Base-by-base conservation (phyloP, 2,113 vertebrate species). In the Nyctibius bracteatus region DNA sequence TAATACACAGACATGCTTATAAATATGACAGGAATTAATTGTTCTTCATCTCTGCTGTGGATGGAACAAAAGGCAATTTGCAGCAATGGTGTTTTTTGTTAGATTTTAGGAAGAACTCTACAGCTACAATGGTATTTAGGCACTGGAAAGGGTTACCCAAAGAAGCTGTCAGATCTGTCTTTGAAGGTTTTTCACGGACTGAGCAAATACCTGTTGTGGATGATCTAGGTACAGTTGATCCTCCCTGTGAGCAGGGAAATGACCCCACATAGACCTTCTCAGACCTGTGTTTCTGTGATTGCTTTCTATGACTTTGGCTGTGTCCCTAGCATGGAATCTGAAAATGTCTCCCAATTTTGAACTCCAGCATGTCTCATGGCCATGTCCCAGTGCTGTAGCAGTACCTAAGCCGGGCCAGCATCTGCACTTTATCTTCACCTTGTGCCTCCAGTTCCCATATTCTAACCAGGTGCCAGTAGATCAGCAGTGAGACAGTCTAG, bases 381-480 rank as follows among this genome's bases (percentile, higher is more conserved):
- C 6, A 2, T 30, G 33, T 43, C 30, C 15, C 39, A 74, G 1
- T 2, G 6, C 35, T 0, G 1, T 5, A 30, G 20, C 12, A 59
- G 33, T 59, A 19, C 16, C 31, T 43, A n/a, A 78, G 1, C 35
- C 59, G 25, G 37, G 7, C 21, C 21, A 86, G 19, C 5, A 6
- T 67, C 70, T 84, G 37, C 10, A 10, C 8, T 55, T 44, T 41
- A 5, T 18, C 21, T 55, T 24, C 3, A n/a, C 22, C 30, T 62
- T 5, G 28, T 39, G 23, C 7, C 25, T 13, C 16, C 19, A 35
- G 6, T 81, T 92, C 12, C 8, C 10, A 9, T 15, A 28, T 3
- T 62, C 27, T 20, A 57, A 10, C 13, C 37, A 58, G 15, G 41
- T 78, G 43, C 13, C 55, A 4, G 23, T 6, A 61, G 31, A 47